These are phyloP conservation scores for Emydoidea blandingii DNA, from an alignment of 2,797 vertebrate species.

Conservation along the genomic window DNA sequence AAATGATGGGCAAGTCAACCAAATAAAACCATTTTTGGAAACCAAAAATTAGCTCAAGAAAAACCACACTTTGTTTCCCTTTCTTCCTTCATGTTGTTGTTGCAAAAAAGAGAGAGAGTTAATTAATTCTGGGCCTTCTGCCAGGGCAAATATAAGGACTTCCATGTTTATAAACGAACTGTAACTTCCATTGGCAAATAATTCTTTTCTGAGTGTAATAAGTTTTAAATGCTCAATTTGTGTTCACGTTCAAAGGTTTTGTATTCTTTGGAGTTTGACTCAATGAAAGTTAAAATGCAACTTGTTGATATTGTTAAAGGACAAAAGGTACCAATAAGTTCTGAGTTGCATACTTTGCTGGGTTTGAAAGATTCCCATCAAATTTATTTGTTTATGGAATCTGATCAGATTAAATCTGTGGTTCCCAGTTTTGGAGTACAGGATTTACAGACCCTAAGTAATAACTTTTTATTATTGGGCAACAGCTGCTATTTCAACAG, in stretches of 20 bases:
- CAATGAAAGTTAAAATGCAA: neutral
- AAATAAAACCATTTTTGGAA: no score
- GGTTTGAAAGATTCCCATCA: neutral
- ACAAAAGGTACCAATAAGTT: neutral
- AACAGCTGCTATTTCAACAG: neutral
- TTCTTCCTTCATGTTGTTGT: no score
- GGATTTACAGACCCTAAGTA: neutral
- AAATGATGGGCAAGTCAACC: neutral
- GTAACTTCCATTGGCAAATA: no score
- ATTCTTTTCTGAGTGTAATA: no score
- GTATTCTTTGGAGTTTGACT: neutral
- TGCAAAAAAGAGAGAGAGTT: no score
- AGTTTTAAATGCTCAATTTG: no score
- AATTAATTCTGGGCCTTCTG: no score
- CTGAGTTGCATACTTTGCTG: neutral
- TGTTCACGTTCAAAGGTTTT: neutral
- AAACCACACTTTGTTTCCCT: no score
- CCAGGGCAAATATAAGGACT: no score
- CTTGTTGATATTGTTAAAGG: neutral
- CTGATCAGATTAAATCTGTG: neutral
- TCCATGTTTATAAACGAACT: no score
- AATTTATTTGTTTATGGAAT: neutral
- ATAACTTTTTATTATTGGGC: neutral
- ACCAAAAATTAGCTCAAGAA: no score
- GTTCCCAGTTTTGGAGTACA: neutral